Percentiles rank a stretch among this genome's conserved stretches.
Conservation (phyloP, 1,140 invertebrate species). For the Papilio machaon region DNA sequence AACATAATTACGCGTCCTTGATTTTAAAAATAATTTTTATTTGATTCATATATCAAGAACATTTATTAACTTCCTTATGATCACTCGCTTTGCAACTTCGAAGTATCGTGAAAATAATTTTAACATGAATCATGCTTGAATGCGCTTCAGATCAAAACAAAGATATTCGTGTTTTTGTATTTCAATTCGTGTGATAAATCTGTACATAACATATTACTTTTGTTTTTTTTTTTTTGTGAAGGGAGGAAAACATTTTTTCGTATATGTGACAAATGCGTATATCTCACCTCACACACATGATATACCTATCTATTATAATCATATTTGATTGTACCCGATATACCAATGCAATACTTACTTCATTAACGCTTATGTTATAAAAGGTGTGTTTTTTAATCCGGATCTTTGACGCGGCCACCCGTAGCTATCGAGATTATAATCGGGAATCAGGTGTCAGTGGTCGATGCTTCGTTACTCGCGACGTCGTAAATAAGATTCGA, state of each 20-base stretch:
- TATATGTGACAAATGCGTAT: too few relatives aligned
- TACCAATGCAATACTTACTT: neutral
- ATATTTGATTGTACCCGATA: neutral
- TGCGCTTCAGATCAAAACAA: neutral
- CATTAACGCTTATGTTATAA: neutral
- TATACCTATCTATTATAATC: constrained; percentile 40
- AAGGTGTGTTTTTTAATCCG: neutral
- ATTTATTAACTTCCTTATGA: neutral
- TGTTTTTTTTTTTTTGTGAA: constrained; percentile 9
- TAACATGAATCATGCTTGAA: neutral
- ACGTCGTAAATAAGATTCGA: constrained; percentile 74
- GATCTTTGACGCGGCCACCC: constrained; percentile 60
- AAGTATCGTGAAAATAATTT: neutral
- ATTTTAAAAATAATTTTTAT: neutral
- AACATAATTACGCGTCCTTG: neutral
- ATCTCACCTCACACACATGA: too few relatives aligned
- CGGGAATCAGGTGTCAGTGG: constrained; percentile 66
- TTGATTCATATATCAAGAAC: neutral
- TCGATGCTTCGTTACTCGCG: constrained; percentile 51
- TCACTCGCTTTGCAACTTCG: neutral
- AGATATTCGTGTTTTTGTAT: neutral
- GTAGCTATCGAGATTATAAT: constrained; percentile 60
- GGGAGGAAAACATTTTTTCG: too few relatives aligned
- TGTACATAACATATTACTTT: neutral
- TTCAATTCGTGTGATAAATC: neutral